Percentiles rank a stretch among this genome's conserved stretches.
phyloP scores from a whole-genome alignment of 53 echinoderm and acorn worm genomes.

The Actinopyga echinites region DNA sequence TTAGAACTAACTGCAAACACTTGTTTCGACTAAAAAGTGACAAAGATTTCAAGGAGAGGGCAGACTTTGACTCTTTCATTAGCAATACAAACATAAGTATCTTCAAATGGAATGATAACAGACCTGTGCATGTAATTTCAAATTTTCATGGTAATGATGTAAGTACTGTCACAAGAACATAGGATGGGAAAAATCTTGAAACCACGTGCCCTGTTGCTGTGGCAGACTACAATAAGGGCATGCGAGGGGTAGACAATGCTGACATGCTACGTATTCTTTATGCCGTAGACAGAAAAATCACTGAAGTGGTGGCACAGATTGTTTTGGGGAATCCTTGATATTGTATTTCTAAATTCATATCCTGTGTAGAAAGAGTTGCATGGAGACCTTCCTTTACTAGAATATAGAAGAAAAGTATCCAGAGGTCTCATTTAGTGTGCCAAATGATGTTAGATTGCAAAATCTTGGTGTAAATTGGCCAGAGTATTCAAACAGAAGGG shows the following conservation, averaged over 20 bases:
- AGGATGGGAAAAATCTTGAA: background rate
- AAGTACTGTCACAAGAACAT: background rate
- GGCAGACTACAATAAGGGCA: background rate
- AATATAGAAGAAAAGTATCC: background rate
- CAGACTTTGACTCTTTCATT: background rate
- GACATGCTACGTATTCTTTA: background rate
- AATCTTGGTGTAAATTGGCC: conserved; percentile 11
- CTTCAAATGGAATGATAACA: background rate
- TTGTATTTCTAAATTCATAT: background rate
- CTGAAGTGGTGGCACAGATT: background rate
- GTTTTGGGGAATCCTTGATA: conserved; percentile 12
- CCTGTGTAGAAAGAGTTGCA: background rate
- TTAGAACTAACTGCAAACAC: background rate
- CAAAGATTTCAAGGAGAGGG: background rate
- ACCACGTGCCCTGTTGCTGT: background rate
- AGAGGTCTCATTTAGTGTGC: background rate
- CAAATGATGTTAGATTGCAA: conserved; percentile 9
- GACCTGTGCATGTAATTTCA: background rate
- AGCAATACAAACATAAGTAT: background rate
- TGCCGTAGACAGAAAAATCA: background rate
- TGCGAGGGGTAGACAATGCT: conserved; percentile 9
- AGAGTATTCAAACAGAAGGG: background rate
- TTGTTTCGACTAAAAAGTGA: background rate
- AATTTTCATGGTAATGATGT: background rate
- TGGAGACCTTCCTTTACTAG: background rate